These are phyloP conservation scores for Ciconia boyciana DNA, from an alignment of 2,113 vertebrate genomes.

Conservation along the genomic window DNA sequence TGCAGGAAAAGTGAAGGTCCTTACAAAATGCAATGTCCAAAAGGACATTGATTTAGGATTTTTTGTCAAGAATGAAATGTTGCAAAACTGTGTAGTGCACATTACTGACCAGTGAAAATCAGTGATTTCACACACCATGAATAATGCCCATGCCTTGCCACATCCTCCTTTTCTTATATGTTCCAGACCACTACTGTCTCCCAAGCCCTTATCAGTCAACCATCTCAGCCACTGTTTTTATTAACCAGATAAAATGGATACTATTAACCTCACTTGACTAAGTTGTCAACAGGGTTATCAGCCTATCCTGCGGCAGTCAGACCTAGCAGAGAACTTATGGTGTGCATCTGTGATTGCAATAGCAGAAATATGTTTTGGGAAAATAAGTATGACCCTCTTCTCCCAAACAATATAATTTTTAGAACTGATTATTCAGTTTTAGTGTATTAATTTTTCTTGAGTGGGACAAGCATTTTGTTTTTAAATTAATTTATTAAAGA, in stretches of 20 bases:
- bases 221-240: background rate
- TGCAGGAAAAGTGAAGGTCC: background rate
- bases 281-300: background rate
- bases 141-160: background rate
- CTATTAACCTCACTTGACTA: background rate
- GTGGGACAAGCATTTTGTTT: background rate
- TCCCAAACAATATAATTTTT: background rate
- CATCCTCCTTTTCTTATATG: background rate
- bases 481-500: background rate
- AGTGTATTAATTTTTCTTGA: background rate
- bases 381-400: background rate
- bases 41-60: background rate
- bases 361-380: background rate
- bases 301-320: background rate
- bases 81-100: background rate
- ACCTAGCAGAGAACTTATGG: background rate
- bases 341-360: background rate
- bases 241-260: background rate
- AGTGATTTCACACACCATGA: background rate
- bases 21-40: background rate
- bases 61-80: background rate
- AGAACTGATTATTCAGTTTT: background rate
- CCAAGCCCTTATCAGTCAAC: background rate
- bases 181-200: background rate
- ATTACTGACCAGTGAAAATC: background rate